Conservation (phyloP, 2,797 vertebrate species). For the Muscicapa striata region DNA sequence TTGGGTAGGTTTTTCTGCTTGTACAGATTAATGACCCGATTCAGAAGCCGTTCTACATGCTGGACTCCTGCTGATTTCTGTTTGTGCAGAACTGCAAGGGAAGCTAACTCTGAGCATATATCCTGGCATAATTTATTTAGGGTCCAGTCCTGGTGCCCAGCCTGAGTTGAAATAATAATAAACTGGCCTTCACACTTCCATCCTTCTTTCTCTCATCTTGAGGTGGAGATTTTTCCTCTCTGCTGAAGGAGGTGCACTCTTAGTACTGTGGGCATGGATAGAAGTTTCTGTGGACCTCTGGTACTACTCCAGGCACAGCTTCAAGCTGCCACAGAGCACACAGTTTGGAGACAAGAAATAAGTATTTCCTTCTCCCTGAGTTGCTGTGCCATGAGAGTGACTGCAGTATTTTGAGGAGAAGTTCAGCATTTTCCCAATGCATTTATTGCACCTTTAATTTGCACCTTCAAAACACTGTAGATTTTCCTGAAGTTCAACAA, state of each 20-base stretch:
- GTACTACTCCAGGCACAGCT: not conserved
- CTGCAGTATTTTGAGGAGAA: not conserved
- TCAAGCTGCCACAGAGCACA: not conserved
- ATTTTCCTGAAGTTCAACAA: not conserved
- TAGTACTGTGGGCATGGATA: not conserved
- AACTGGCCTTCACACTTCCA: not conserved
- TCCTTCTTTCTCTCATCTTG: not conserved
- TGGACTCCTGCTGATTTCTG: slow-evolving; percentile 29
- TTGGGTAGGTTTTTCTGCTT: slow-evolving; percentile 56
- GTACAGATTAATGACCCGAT: slow-evolving; percentile 59
- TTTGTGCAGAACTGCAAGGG: slow-evolving; percentile 14
- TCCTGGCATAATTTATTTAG: slow-evolving; percentile 20
- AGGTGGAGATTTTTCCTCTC: not conserved
- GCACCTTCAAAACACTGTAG: not conserved
- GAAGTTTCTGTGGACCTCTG: not conserved
- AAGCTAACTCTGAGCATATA: slow-evolving; percentile 10
- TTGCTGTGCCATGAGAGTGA: not conserved
- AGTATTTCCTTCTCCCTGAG: not conserved
- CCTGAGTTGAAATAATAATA: not conserved
- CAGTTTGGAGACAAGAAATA: not conserved
- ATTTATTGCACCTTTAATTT: not conserved
- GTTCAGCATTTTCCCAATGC: not conserved
- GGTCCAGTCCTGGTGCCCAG: not conserved
- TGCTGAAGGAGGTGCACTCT: not conserved
- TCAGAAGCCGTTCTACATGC: not conserved